Percentiles rank a stretch among this genome's conserved stretches.
Conservation (phyloP, 2,888 invertebrate genomes). For the Caenorhabditis auriculariae region DNA sequence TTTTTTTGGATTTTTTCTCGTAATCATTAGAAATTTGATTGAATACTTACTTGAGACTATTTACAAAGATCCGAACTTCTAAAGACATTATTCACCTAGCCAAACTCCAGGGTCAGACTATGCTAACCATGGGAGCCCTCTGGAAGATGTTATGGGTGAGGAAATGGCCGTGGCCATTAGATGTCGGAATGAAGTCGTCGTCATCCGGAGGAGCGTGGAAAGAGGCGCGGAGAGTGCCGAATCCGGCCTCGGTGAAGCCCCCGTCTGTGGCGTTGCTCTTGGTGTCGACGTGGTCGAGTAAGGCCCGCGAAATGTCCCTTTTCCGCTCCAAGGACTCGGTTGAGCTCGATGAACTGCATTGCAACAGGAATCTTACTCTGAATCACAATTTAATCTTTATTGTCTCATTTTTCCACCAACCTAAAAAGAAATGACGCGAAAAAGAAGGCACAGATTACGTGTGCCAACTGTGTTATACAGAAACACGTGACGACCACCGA, state of each 20-base stretch:
- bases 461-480: slow-evolving; percentile 26
- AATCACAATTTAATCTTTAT: slow-evolving; percentile 1
- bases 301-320: slow-evolving; percentile 38
- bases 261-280: slow-evolving; percentile 22
- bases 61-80: too few relatives aligned
- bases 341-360: slow-evolving; percentile 17
- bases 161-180: slow-evolving; percentile 13
- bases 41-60: neutral
- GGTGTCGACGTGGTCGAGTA: slow-evolving; percentile 33
- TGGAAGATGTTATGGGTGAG: slow-evolving; percentile 37
- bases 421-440: slow-evolving; percentile 32
- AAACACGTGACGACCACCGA: slow-evolving; percentile 25
- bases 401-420: slow-evolving; percentile 1
- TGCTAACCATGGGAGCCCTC: slow-evolving; percentile 42
- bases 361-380: slow-evolving; percentile 28
- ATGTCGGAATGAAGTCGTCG: slow-evolving; percentile 17
- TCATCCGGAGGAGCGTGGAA: too few relatives aligned
- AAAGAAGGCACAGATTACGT: slow-evolving; percentile 25
- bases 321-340: slow-evolving; percentile 39
- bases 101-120: too few relatives aligned
- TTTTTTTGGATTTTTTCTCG: neutral
- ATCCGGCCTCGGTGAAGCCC: slow-evolving; percentile 26
- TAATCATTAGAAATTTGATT: neutral
- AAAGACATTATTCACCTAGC: too few relatives aligned
- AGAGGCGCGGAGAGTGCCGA: too few relatives aligned